Conservation (phyloP, 1,140 invertebrate genomes). For the Hycleus cichorii region DNA sequence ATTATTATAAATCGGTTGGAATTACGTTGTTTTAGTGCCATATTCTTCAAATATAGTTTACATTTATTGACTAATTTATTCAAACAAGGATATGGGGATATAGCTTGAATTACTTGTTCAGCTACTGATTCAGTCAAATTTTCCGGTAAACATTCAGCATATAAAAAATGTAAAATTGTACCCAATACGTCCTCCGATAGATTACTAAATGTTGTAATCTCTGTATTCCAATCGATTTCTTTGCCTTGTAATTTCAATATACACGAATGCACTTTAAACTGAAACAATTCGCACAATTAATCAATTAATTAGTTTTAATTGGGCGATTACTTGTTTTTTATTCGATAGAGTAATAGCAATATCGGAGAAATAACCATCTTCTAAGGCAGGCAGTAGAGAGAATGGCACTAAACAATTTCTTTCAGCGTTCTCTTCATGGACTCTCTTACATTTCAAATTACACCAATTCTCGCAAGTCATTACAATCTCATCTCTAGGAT, state of each 20-base stretch:
- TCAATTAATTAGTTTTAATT: background rate
- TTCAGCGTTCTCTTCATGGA: slow-evolving; percentile 43
- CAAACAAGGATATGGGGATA: slow-evolving; percentile 45
- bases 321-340: slow-evolving; percentile 45
- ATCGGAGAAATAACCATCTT: slow-evolving; percentile 59
- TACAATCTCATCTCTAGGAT: slow-evolving; percentile 48
- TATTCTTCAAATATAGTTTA: slow-evolving; percentile 53
- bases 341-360: slow-evolving; percentile 46
- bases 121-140: slow-evolving; percentile 50
- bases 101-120: slow-evolving; percentile 46
- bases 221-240: slow-evolving; percentile 47
- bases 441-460: slow-evolving; percentile 53
- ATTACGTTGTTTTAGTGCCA: slow-evolving; percentile 57
- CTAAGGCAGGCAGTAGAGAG: slow-evolving; percentile 53
- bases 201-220: slow-evolving; percentile 44
- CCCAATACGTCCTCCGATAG: slow-evolving; percentile 51
- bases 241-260: slow-evolving; percentile 50
- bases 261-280: slow-evolving; percentile 57
- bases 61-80: slow-evolving; percentile 49
- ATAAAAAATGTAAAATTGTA: slow-evolving; percentile 55
- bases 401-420: slow-evolving; percentile 42
- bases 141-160: slow-evolving; percentile 55
- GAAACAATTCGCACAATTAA: slow-evolving; percentile 16
- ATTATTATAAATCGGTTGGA: background rate
- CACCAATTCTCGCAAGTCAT: slow-evolving; percentile 58